Base-by-base conservation (phyloP, 2,797 vertebrate species). In the Malurus leucopterus region DNA sequence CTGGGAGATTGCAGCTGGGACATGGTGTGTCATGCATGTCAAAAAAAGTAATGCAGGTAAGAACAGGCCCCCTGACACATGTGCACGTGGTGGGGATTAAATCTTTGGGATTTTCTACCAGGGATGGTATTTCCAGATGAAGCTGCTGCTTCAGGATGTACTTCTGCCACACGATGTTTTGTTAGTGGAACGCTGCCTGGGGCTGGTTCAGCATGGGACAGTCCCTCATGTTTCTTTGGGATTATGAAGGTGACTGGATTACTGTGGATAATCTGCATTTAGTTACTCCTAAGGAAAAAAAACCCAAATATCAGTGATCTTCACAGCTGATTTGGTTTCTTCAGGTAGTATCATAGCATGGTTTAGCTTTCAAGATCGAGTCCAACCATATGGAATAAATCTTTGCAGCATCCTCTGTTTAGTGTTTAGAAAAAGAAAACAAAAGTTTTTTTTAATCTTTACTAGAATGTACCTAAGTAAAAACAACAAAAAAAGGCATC, bases 381-480 rank as follows among this genome's bases (percentile, higher is more conserved):
- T 64, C 40, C 22, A 58, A 8, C 61, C 32, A 19, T 41, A 24
- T 24, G 47, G 69, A 87, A 22, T 29, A 41, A 29, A 40, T 62
- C 46, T 64, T 81, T 40, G 26, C 44, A 53, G 32, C 46, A 16
- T 80, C 44, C 68, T 83, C 72, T 41, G 5, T n/a, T n/a, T n/a
- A n/a, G n/a, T n/a, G 13, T 38, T 58, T 23, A 34, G 53, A 26
- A 34, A 72, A 65, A 64, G 11, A 68, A 88, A 76, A 11, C 29
- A 65, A 27, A 59, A 54, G 18, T 4, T 8, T 43, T 74, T 86
- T 76, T 70, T n/a, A 17, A n/a, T 84, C 47, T 84, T 80, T 69
- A n/a, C 51, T 55, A 47, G 65, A 83, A 65, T 69, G 36, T 19
- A 82, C 49, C 76, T 83, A 87, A 90, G 92, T 87, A 91, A 87